Conservation (phyloP, 1,140 invertebrate species). For the Linepithema humile region DNA sequence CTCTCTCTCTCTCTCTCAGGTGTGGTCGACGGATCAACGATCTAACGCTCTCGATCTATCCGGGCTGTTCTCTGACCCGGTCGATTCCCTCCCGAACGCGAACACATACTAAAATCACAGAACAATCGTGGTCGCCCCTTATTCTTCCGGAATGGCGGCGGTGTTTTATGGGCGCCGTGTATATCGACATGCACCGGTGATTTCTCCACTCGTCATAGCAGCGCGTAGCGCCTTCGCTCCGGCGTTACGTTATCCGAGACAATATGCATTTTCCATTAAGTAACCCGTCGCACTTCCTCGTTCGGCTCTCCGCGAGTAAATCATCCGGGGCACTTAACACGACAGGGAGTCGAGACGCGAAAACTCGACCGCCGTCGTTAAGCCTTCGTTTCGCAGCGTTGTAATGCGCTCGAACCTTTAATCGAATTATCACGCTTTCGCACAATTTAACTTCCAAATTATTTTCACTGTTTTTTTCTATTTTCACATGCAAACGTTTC, state of each 20-base stretch:
- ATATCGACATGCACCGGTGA: constrained; percentile 16
- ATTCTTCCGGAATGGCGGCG: constrained; percentile 41
- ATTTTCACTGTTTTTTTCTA: background rate
- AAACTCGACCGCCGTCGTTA: background rate
- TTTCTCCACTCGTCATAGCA: constrained; percentile 7
- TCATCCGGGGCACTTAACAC: background rate
- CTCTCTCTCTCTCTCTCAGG: constrained; percentile 2
- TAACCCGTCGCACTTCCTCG: constrained; percentile 26
- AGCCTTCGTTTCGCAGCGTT: background rate
- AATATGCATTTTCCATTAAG: constrained; percentile 39
- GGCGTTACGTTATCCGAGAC: constrained; percentile 5
- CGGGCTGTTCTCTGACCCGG: background rate
- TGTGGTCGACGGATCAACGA: constrained; percentile 50
- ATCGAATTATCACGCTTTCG: background rate
- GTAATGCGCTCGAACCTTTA: background rate
- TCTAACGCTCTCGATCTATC: constrained; percentile 32
- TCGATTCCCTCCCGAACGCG: background rate
- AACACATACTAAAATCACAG: constrained; percentile 39
- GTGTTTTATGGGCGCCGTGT: constrained; percentile 6
- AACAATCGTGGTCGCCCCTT: constrained; percentile 33
- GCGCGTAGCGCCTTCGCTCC: background rate
- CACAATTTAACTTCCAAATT: background rate
- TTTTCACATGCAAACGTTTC: background rate
- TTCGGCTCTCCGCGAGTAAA: constrained; percentile 15
- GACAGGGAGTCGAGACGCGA: constrained; percentile 8